Evolutionary conservation across 2,888 invertebrate species (phyloP), one percentile per base, ranked within the genome.

Genomic region (Limnephilus rhombicus): DNA sequence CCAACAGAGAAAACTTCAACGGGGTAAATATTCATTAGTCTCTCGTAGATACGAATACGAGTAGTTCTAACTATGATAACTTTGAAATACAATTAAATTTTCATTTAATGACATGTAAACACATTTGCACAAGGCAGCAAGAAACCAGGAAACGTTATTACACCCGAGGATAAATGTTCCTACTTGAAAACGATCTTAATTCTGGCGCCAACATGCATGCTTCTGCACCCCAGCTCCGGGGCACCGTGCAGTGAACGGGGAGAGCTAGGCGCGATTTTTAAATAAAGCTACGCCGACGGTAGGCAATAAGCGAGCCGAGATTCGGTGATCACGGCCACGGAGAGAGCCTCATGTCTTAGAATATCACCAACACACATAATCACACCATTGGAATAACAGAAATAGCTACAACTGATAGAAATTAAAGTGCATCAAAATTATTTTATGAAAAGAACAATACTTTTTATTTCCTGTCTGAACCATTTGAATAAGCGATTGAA

Each of bases 251-350:
- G 68, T 68, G 68, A 68, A n/a, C 68, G 5, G 68, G 9, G 7
- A 18, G 53, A 68, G 24, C 18, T 68, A 7, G 24, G 68, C 80
- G 41, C 88, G 82, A 89, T 85, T 86, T 91, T 92, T 92, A 91
- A 91, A 91, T 89, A 91, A 92, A 92, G 92, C 41, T 2, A 37
- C 37, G 37, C 37, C 80, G 83, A 92, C 91, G 89, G 41, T 29
- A 34, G 87, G 80, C 86, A 91, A 92, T 92, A 90, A 92, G 92
- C 89, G 91, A 34, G 90, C 41, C 7, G 85, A 24, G 45, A 85
- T 85, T 85, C 13, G 37, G 12, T 29, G 81, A 15, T 45, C 45
- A 45, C 12, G 11, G 45, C 12, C 3, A 82, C 18, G 85, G 41
- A 41, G 11, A 15, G n/a, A 41, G 41, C 2, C 41, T 41, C 7